phyloP scores from a whole-genome alignment of 2,888 invertebrate genomes.

The Sinelater perroti region DNA sequence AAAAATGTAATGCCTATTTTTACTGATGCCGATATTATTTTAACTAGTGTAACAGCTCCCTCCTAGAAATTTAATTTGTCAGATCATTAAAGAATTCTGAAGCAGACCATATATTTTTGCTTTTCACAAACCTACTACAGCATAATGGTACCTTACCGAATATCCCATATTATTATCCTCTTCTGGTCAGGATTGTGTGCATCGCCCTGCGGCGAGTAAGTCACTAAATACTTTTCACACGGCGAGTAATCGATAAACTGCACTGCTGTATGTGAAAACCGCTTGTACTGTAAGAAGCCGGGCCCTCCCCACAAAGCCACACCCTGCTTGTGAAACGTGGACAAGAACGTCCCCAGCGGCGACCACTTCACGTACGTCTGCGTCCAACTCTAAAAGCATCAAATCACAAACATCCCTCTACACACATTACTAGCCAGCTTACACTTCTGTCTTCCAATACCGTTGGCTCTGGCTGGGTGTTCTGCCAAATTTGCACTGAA shows the following conservation, averaged over 20 bases:
- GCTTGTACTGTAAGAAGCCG: slow-evolving; percentile 88
- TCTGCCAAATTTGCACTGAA: slow-evolving; percentile 84
- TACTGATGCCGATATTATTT: too few relatives aligned
- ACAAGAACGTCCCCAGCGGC: slow-evolving; percentile 93
- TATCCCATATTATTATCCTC: slow-evolving; percentile 96
- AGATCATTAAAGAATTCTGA: background rate
- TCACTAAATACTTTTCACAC: slow-evolving; percentile 95
- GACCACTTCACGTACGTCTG: slow-evolving; percentile 98
- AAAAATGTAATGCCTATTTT: too few relatives aligned
- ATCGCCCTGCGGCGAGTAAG: slow-evolving; percentile 86
- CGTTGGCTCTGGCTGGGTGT: slow-evolving; percentile 86
- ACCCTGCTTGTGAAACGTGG: slow-evolving; percentile 95
- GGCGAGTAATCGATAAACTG: slow-evolving; percentile 98
- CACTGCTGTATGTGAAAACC: slow-evolving; percentile 89
- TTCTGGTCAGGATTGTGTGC: slow-evolving; percentile 72
- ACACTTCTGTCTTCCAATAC: slow-evolving; percentile 83
- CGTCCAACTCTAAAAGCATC: slow-evolving; percentile 81
- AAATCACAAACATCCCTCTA: slow-evolving; percentile 11
- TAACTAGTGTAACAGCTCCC: too few relatives aligned
- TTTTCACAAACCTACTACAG: too few relatives aligned
- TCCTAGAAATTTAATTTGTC: too few relatives aligned
- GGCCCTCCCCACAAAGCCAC: slow-evolving; percentile 98
- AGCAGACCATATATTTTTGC: background rate
- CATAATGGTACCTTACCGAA: too few relatives aligned
- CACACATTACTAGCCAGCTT: too few relatives aligned